Evolutionary conservation across 2,113 vertebrate genomes (phyloP), one percentile per base, ranked within the genome.

Genomic region (Hemiprocne comata): DNA sequence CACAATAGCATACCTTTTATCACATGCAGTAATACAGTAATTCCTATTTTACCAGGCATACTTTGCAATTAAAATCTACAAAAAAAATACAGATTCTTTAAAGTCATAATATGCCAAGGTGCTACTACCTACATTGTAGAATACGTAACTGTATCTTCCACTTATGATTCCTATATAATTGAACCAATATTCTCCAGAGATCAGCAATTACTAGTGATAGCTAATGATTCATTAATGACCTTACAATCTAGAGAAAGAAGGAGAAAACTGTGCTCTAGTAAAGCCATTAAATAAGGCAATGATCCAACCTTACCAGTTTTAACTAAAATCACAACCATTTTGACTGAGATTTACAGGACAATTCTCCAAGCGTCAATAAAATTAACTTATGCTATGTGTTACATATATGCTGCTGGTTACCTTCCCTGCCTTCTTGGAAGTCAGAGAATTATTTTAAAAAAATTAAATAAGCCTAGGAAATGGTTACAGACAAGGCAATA

Each of bases 31-130:
- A 97, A 98, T 95, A 97, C 78, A 96, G 79, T 97, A 97, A 98
- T 97, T 97, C 94, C 96, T 96, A 98, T 96, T 97, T 98, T 96
- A 97, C 81, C 95, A 98, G 95, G 95, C 70, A 89, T 36, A 91
- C 62, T 91, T 85, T 94, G 96, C 89, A 97, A 98, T 97, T 97
- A 97, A 94, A 97, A 93, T 76, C 75, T 89, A 71, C 83, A 94
- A 85, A 97, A 97, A 98, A 97, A 87, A 46, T 23, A 78, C 65
- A 86, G 74, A 92, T 85, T 93, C 78, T 97, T 94, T 96, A 97
- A 97, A 97, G 87, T 70, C 94, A 75, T 93, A 97, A 96, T 83
- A 94, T 95, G 91, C 81, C 44, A 87, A 97, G 87, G 75, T 78
- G 92, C 74, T 85, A 64, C 78, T 85, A 95, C 83, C 53, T 96